Conservation (phyloP, 1,140 invertebrate species). For the Schlechtendalia chinensis region DNA sequence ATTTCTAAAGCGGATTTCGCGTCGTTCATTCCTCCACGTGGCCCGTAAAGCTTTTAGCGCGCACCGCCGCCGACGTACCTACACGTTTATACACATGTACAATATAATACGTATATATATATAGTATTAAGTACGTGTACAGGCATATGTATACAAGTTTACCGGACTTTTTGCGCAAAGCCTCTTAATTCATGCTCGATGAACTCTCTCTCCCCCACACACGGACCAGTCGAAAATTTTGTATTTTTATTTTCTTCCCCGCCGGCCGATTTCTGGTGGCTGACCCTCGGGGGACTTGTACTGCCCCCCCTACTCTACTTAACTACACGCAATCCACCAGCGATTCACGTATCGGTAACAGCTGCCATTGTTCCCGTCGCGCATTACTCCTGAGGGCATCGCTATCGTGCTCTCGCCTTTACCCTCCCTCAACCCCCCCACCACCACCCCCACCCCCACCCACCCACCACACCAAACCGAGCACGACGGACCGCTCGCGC, state of each 20-base stretch:
- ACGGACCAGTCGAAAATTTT: constrained; percentile 34
- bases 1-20: constrained; percentile 42
- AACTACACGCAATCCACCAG: not conserved
- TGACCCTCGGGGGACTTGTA: constrained; percentile 39
- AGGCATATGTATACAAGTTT: not conserved
- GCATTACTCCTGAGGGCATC: constrained; percentile 43
- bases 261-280: constrained; percentile 28
- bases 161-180: constrained; percentile 47
- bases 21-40: constrained; percentile 10
- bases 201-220: constrained; percentile 5
- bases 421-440: not conserved
- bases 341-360: constrained; percentile 26
- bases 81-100: too few relatives aligned
- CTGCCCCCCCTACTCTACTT: not conserved
- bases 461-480: too few relatives aligned
- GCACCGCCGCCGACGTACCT: not conserved
- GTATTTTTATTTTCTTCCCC: constrained; percentile 1
- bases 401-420: not conserved
- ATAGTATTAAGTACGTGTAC: not conserved
- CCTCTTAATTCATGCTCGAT: constrained; percentile 49
- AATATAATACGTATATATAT: not conserved
- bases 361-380: constrained; percentile 47
- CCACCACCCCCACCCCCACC: not conserved
- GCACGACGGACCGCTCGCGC: not conserved
- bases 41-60: constrained; percentile 42